phyloP scores from a whole-genome alignment of 2,888 invertebrate species.

The Pherbina coryleti region DNA sequence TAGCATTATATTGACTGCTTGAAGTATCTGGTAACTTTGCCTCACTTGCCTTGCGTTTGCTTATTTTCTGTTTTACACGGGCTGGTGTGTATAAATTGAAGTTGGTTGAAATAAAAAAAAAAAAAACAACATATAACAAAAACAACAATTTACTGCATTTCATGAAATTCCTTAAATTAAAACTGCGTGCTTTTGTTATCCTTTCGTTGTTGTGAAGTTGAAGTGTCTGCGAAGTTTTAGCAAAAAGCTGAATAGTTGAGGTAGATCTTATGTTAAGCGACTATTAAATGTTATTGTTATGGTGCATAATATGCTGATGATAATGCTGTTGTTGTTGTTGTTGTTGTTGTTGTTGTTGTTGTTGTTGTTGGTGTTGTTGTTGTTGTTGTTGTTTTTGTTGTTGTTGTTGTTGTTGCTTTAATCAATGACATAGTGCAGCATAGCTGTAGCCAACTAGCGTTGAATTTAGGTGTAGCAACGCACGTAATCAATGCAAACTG shows the following conservation, averaged over 20 bases:
- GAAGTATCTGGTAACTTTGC: not conserved
- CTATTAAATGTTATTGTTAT: slow-evolving; percentile 20
- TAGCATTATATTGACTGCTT: not conserved
- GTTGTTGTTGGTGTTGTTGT: not conserved
- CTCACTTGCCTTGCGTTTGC: not conserved
- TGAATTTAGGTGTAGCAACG: too few species aligned
- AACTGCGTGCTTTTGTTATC: not conserved
- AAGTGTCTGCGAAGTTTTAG: too few species aligned
- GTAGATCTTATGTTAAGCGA: not conserved
- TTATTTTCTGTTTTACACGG: too few species aligned
- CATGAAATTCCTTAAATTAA: slow-evolving; percentile 18
- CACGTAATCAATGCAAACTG: not conserved
- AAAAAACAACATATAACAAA: not conserved
- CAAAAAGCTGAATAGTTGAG: too few species aligned
- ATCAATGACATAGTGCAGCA: too few species aligned
- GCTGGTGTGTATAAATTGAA: too few species aligned
- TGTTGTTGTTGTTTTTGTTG: not conserved
- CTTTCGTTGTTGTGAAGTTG: not conserved
- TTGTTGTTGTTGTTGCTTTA: not conserved
- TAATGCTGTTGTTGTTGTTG: not conserved
- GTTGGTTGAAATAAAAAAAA: not conserved
- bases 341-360: not conserved
- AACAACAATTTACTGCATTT: not conserved
- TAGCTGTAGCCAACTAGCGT: too few species aligned
- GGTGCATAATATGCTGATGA: slow-evolving; percentile 15